A percentile compares a stretch with the other conserved stretches of the same genome.
These are phyloP conservation scores for Choreutis nemorana DNA, from an alignment of 2,888 invertebrate genomes.

Conservation along the genomic window DNA sequence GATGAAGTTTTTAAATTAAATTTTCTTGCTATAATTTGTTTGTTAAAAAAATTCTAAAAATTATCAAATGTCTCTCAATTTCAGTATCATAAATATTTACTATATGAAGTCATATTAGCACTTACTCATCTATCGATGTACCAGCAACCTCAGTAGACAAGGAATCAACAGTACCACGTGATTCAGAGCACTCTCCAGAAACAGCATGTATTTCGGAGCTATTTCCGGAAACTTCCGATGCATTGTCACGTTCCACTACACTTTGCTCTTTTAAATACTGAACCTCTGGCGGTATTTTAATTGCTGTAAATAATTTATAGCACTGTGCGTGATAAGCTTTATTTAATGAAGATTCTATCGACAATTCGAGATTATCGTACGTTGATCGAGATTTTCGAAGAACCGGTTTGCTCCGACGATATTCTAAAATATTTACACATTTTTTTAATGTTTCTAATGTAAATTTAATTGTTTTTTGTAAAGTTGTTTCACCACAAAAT, in stretches of 20 bases:
- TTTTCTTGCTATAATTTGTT: constrained; percentile 4
- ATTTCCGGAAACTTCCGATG: constrained; percentile 12
- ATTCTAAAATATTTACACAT: constrained; percentile 12
- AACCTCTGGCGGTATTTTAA: constrained; percentile 12
- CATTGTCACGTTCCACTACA: constrained; percentile 12
- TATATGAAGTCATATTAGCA: constrained; percentile 12
- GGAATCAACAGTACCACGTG: constrained; percentile 8
- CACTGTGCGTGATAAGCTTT: constrained; percentile 15
- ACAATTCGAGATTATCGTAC: constrained; percentile 12
- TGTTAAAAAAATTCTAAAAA: constrained; percentile 10
- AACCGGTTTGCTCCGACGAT: constrained; percentile 15
- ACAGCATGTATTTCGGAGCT: constrained; percentile 11
- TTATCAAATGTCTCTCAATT: constrained; percentile 10
- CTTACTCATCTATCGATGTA: constrained; percentile 13
- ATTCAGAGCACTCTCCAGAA: constrained; percentile 10
- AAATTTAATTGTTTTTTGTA: constrained; percentile 13
- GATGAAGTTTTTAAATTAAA: constrained; percentile 7
- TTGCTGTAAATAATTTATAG: constrained; percentile 14
- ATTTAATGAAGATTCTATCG: constrained; percentile 14
- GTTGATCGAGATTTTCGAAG: constrained; percentile 12
- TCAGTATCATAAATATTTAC: constrained; percentile 9
- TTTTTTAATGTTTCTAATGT: constrained; percentile 13
- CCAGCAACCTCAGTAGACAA: constrained; percentile 10
- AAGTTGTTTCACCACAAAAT: constrained; percentile 12
- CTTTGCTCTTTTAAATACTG: constrained; percentile 11